Evolutionary conservation across 2,888 invertebrate species (phyloP).

Genomic region (Nemurella pictetii): DNA sequence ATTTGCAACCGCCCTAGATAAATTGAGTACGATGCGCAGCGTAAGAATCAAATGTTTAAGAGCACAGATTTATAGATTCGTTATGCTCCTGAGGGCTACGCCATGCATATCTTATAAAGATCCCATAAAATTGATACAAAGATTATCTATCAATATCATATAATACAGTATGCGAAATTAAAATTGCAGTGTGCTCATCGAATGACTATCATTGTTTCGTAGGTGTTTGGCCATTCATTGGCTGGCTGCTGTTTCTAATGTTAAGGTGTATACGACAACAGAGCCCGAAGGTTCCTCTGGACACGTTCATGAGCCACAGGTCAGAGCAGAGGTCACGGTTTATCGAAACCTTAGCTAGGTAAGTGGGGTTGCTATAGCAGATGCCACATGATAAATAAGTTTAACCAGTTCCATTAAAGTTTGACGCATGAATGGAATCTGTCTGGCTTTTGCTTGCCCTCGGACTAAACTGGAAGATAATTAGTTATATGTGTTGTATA

Average conservation of each 20-base stretch:
- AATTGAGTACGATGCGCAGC: no score
- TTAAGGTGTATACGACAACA: background rate
- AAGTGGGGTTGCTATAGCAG: background rate
- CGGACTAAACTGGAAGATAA: background rate
- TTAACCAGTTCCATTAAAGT: constrained; percentile 14
- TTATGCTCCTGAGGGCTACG: background rate
- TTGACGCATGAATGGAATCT: constrained; percentile 8
- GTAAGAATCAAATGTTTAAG: background rate
- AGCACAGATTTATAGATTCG: background rate
- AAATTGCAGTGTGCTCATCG: background rate
- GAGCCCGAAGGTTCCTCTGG: background rate
- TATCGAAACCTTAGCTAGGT: background rate
- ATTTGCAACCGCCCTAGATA: background rate
- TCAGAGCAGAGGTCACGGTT: background rate
- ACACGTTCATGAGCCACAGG: background rate
- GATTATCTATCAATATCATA: background rate
- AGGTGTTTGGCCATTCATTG: background rate
- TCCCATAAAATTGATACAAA: background rate
- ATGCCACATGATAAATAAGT: background rate
- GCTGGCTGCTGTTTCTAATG: background rate
- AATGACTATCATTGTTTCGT: background rate
- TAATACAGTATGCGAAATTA: background rate
- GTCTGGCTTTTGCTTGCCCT: background rate
- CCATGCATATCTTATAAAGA: background rate
- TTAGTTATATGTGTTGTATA: background rate